A percentile compares a stretch with the other conserved stretches of the same genome.
Conservation (phyloP, 2,888 invertebrate genomes). For the Galerucella nymphaeae region DNA sequence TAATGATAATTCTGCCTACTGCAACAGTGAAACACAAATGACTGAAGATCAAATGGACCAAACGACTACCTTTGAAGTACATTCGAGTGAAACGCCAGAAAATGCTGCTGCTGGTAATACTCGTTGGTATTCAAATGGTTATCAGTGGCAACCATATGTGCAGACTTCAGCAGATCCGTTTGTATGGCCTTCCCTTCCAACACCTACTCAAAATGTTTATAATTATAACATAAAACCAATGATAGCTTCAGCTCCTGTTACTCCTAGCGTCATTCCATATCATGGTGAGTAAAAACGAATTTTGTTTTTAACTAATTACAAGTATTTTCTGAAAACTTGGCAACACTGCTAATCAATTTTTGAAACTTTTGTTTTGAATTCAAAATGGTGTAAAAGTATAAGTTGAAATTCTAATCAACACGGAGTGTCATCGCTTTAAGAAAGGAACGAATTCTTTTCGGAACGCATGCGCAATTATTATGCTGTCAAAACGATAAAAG, state of each 20-base stretch:
- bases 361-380: too few species aligned
- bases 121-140: slow-evolving; percentile 37
- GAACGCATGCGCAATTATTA: background rate
- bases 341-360: background rate
- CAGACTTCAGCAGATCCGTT: slow-evolving; percentile 44
- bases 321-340: background rate
- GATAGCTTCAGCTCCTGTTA: slow-evolving; percentile 56
- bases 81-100: slow-evolving; percentile 10
- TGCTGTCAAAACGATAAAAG: background rate
- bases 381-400: too few species aligned
- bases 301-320: background rate
- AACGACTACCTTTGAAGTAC: slow-evolving; percentile 1
- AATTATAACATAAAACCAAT: slow-evolving; percentile 52
- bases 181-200: slow-evolving; percentile 50
- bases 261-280: slow-evolving; percentile 55
- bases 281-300: slow-evolving; percentile 48
- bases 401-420: background rate
- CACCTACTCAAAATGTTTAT: slow-evolving; percentile 41
- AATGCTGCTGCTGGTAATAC: slow-evolving; percentile 3
- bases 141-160: slow-evolving; percentile 46
- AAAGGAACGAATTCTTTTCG: background rate
- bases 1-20: slow-evolving; percentile 25
- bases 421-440: background rate
- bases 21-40: slow-evolving; percentile 28
- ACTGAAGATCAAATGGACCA: slow-evolving; percentile 39